Evolutionary conservation across 2,113 vertebrate genomes (phyloP), one percentile per base, ranked within the genome.

Genomic region (Platycercus adscitus): DNA sequence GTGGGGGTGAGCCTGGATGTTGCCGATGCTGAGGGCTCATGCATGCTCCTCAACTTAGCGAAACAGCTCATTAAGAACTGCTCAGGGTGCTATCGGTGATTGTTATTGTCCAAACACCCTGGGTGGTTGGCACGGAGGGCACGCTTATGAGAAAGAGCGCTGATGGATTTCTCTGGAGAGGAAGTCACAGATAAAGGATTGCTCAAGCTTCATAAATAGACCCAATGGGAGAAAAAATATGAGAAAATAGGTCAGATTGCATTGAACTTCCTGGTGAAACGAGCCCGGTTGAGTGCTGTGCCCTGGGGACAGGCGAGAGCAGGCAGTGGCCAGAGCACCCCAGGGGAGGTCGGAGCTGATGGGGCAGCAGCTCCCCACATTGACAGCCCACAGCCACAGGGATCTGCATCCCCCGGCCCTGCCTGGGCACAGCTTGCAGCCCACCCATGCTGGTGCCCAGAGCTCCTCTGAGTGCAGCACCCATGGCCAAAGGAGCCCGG

Each of bases 131-230:
- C 5, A 4, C 0, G 0, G 68, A 81, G 72, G 69, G 61, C 29
- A 75, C 3, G 4, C 64, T 91, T 64, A 39, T 12, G 47, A 86
- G 73, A 81, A 91, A 60, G 44, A 86, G 61, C 31, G 35, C 13
- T 56, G 87, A 68, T 3, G 6, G 76, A 91, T 96, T 94, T 91
- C 89, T 76, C 37, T 85, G 72, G 69, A 93, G 80, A 86, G 82
- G 43, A 77, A 95, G 60, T 90, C 69, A n/a, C 64, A 89, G 86
- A 93, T 61, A 90, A 81, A 92, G 77, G 44, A 88, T 81, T 84
- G 80, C 77, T 96, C 47, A 68, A 78, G 83, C 88, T 94, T 96
- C 88, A 86, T 90, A 96, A 95, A 96, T 31, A 96, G 83, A 84
- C 91, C 73, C 7, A 11, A 94, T 83, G 76, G 17, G 16, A 72